Conservation (phyloP, 2,888 invertebrate species). For the Harmothoe impar region DNA sequence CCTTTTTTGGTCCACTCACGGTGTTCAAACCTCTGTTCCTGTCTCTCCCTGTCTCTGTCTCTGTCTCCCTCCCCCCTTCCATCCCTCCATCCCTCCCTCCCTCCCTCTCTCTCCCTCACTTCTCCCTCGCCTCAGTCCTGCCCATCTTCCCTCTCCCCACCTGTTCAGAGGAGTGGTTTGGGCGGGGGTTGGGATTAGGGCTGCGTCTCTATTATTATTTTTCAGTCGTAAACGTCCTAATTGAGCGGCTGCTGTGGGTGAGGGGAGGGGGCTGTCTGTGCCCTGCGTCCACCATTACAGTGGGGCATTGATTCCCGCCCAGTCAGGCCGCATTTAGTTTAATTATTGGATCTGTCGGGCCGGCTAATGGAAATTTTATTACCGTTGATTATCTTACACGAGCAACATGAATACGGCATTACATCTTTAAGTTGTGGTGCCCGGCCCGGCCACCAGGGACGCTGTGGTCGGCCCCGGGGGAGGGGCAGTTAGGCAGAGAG, state of each 20-base stretch:
- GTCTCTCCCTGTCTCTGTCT: neutral
- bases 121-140: too few relatives aligned
- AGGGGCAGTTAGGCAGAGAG: neutral
- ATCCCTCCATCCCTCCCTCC: too few relatives aligned
- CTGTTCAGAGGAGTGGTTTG: too few relatives aligned
- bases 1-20: too few relatives aligned
- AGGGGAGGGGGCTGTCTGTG: neutral
- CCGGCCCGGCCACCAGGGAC: neutral
- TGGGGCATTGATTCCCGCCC: constrained; percentile 55
- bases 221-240: constrained; percentile 53
- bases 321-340: constrained; percentile 61
- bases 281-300: constrained; percentile 49
- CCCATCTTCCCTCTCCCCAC: too few relatives aligned
- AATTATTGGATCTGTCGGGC: constrained; percentile 62
- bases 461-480: neutral
- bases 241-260: neutral
- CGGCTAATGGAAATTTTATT: constrained; percentile 65
- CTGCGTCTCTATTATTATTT: constrained; percentile 45
- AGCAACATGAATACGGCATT: constrained; percentile 65
- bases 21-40: too few relatives aligned
- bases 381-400: constrained; percentile 58
- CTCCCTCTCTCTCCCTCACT: too few relatives aligned
- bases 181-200: neutral
- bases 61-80: too few relatives aligned
- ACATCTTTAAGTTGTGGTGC: constrained; percentile 57